phyloP scores from a whole-genome alignment of 92 coral and sea anemone genomes.

The Montipora capitata region DNA sequence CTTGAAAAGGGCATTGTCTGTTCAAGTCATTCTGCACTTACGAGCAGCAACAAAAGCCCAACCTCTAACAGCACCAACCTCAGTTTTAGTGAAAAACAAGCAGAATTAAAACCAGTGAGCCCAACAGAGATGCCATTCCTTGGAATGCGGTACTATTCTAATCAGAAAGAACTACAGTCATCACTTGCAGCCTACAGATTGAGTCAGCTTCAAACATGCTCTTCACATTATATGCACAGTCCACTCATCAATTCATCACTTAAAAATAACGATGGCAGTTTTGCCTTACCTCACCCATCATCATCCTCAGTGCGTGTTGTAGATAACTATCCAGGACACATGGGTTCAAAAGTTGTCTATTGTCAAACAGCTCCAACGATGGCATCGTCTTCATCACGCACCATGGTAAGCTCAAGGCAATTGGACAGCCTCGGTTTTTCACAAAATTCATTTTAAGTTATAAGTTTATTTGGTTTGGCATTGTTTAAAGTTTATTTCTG shows the following conservation, averaged over 20 bases:
- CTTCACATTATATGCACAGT: conserved; percentile 13
- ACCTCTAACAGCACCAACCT: neutral
- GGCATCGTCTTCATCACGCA: conserved; percentile 43
- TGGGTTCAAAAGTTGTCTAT: conserved; percentile 45
- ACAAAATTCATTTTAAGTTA: neutral
- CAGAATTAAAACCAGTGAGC: conserved; percentile 2
- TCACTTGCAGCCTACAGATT: conserved; percentile 37
- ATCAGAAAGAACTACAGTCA: conserved; percentile 19
- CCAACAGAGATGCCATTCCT: conserved; percentile 30
- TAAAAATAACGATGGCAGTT: conserved; percentile 12
- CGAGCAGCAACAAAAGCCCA: neutral
- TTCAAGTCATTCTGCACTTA: neutral
- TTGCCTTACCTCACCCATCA: conserved; percentile 14
- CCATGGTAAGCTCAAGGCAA: conserved; percentile 17
- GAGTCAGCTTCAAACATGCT: conserved; percentile 45
- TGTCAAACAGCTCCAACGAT: conserved; percentile 44
- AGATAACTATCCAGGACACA: conserved; percentile 14
- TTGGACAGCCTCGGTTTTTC: neutral
- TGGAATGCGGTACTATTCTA: conserved; percentile 28
- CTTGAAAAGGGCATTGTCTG: conserved; percentile 11
- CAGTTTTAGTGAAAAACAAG: conserved; percentile 25
- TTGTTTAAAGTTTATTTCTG: neutral
- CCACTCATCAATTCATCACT: conserved; percentile 1
- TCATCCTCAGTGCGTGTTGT: conserved; percentile 7
- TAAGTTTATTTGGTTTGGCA: neutral